Evolutionary conservation across 2,113 vertebrate genomes (phyloP).

Genomic region (Tetraodon nigroviridis): DNA sequence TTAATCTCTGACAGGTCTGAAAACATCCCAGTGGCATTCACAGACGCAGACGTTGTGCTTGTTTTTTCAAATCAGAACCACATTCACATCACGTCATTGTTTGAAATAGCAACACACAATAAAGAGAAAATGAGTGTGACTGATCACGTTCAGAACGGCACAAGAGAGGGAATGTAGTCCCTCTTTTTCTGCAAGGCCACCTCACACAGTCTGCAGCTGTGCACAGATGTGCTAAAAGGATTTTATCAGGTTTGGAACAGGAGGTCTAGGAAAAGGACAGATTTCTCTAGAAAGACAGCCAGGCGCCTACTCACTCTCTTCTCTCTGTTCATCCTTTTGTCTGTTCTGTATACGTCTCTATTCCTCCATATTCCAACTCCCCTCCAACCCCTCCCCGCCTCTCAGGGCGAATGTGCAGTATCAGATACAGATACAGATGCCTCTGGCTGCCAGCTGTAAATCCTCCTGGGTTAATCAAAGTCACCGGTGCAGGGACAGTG

Average conservation of each 20-base stretch:
- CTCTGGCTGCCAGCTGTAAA: slow-evolving; percentile 39
- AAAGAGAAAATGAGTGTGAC: background rate
- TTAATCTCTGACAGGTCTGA: too few relatives aligned
- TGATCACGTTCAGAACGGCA: background rate
- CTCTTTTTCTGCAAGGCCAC: background rate
- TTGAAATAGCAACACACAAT: too few relatives aligned
- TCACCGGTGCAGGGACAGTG: slow-evolving; percentile 24
- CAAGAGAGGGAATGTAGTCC: background rate
- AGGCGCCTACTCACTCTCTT: slow-evolving; percentile 7
- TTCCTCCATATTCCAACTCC: slow-evolving; percentile 8
- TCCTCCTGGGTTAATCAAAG: slow-evolving; percentile 54
- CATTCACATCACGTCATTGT: too few relatives aligned
- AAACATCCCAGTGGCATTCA: too few relatives aligned
- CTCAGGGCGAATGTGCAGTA: slow-evolving; percentile 3
- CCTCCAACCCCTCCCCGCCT: background rate
- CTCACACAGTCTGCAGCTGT: slow-evolving; percentile 6
- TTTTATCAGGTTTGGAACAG: slow-evolving; percentile 38
- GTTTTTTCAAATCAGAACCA: too few relatives aligned
- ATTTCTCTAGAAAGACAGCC: slow-evolving; percentile 32
- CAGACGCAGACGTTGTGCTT: too few relatives aligned
- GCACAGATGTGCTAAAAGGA: slow-evolving; percentile 25
- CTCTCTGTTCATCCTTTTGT: slow-evolving; percentile 12
- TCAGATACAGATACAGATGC: too few relatives aligned
- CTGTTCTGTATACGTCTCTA: slow-evolving; percentile 6
- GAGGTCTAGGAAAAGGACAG: slow-evolving; percentile 19